Evolutionary conservation across 2,888 invertebrate species (phyloP), one percentile per base, ranked within the genome.

Genomic region (Pseudococcus longispinus): DNA sequence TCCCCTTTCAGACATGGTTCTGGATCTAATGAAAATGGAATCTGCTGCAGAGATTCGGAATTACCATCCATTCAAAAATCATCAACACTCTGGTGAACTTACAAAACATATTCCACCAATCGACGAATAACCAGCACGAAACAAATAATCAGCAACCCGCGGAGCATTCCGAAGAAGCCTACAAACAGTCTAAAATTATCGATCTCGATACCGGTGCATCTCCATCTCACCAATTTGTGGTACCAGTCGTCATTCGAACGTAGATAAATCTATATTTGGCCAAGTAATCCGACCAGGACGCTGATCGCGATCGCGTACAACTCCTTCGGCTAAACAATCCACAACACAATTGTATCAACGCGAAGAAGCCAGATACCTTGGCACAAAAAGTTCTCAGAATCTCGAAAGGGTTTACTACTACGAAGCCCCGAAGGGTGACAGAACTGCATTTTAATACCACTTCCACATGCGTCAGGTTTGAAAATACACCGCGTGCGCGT

Each of bases 401-500:
- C 29, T 84, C 65, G 65, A 83, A 84, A 65, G 70, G 29, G 65
- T 65, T 70, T 37, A 37, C 8, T 37, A 37, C n/a, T n/a, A 37
- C 13, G 18, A 29, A 13, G 42, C 70, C 85, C 42, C 70, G 77
- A 70, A 85, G 85, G 85, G 42, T 85, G 85, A 85, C 85, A 85
- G 85, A 85, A 65, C 70, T 65, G 65, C 65, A 85, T 85, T 85
- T 70, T 42, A 85, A 85, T 85, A 85, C 15, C 74, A 85, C 15
- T 23, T 60, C 23, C 13, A 37, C 37, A 37, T 37, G 37, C 37
- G 37, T 37, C 37, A 65, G 29, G 70, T 70, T 85, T n/a, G 70
- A 85, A 70, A 85, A 65, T 85, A 85, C 20, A 55, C 60, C n/a
- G n/a, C n/a, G 2, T 15, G 4, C n/a, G n/a, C 51, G 15, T 18